Evolutionary conservation across 1,140 invertebrate genomes (phyloP).

Genomic region (Trigoniulus corallinus): DNA sequence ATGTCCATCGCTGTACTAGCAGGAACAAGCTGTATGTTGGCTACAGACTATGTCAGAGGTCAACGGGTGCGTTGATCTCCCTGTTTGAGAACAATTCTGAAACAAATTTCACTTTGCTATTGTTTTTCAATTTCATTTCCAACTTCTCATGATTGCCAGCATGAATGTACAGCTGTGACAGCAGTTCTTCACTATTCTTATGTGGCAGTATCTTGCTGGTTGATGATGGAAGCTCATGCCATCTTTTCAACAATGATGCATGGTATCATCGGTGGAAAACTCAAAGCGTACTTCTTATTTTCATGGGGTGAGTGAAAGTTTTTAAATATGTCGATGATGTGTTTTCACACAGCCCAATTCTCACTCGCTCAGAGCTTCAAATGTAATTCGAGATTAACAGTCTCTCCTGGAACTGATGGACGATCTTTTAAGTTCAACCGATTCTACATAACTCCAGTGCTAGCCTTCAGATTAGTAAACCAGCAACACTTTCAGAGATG

Average conservation of each 20-base stretch:
- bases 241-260: slow-evolving; percentile 19
- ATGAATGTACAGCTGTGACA: slow-evolving; percentile 17
- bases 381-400: neutral
- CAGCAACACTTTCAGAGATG: too few species aligned
- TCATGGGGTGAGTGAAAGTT: slow-evolving; percentile 16
- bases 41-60: slow-evolving; percentile 14
- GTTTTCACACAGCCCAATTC: neutral
- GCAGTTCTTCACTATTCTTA: slow-evolving; percentile 20
- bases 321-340: neutral
- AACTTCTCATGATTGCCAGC: slow-evolving; percentile 4
- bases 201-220: slow-evolving; percentile 15
- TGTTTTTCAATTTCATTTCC: slow-evolving; percentile 2
- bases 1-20: slow-evolving; percentile 14
- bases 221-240: slow-evolving; percentile 17
- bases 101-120: too few species aligned
- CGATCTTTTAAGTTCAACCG: too few species aligned
- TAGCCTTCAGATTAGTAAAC: too few species aligned
- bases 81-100: neutral
- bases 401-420: too few species aligned
- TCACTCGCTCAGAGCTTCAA: neutral
- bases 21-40: slow-evolving; percentile 15
- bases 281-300: slow-evolving; percentile 16
- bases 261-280: slow-evolving; percentile 18
- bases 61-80: slow-evolving; percentile 1
- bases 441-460: neutral